A percentile compares a stretch with the other conserved stretches of the same genome.
These are phyloP conservation scores for Dinomys branickii DNA, from an alignment of 2,113 vertebrate species.

Conservation along the genomic window DNA sequence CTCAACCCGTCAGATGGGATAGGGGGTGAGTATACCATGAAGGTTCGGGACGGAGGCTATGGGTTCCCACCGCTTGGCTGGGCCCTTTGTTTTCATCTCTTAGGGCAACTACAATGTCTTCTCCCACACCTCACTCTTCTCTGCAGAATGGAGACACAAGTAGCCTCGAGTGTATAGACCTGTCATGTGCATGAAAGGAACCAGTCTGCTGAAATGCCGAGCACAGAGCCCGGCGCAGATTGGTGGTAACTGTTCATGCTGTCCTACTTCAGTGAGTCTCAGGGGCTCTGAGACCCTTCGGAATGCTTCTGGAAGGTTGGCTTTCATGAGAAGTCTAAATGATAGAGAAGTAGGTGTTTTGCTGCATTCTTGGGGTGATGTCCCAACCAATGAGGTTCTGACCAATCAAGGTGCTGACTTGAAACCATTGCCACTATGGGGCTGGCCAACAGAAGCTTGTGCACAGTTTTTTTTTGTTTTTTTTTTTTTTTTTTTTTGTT, in stretches of 20 bases:
- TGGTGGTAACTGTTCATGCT: background rate
- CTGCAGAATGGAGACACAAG: background rate
- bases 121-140: background rate
- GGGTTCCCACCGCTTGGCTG: background rate
- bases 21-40: too few relatives aligned
- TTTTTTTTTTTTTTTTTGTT: too few relatives aligned
- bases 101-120: background rate
- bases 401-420: background rate
- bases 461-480: background rate
- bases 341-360: background rate
- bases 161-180: too few relatives aligned
- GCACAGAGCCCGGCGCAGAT: background rate
- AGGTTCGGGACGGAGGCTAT: background rate
- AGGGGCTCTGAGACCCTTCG: background rate
- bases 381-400: background rate
- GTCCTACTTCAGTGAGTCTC: too few relatives aligned
- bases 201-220: fast-evolving
- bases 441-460: background rate
- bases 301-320: background rate
- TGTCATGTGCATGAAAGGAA: background rate
- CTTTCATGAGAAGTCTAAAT: background rate
- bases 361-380: background rate
- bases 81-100: background rate
- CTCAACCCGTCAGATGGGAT: too few relatives aligned
- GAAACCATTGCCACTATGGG: fast-evolving